Evolutionary conservation across 2,888 invertebrate genomes (phyloP).

Genomic region (Chirona hameri): DNA sequence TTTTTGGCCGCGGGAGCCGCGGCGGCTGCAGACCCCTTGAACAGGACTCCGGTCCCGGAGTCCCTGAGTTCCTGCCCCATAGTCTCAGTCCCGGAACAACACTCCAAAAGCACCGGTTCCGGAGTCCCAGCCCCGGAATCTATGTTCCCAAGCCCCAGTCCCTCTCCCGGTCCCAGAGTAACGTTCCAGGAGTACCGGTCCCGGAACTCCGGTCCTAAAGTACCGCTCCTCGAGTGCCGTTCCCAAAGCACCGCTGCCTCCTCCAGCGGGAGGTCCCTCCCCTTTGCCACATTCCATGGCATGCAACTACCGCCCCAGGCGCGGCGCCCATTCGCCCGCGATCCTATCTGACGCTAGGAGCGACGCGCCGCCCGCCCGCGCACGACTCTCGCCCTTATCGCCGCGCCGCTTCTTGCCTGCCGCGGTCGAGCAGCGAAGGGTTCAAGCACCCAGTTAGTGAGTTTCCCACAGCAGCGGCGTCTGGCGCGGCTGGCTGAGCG

Average conservation of each 20-base stretch:
- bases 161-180: no score
- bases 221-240: no score
- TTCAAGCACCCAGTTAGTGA: slow-evolving; percentile 26
- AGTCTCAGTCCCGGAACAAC: no score
- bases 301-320: background rate
- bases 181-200: no score
- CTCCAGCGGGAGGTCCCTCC: background rate
- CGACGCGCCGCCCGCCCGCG: background rate
- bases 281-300: background rate
- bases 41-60: no score
- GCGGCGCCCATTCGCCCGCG: background rate
- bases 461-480: background rate
- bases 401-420: background rate
- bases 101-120: no score
- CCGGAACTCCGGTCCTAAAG: no score
- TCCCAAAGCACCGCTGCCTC: background rate
- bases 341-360: background rate
- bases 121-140: no score
- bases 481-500: background rate
- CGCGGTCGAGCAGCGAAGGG: background rate
- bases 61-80: no score
- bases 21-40: no score
- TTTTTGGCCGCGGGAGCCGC: no score
- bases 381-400: background rate
- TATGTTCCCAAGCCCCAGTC: no score